Base-by-base conservation (phyloP, 1,140 invertebrate genomes). In the Brachionus rubens region DNA sequence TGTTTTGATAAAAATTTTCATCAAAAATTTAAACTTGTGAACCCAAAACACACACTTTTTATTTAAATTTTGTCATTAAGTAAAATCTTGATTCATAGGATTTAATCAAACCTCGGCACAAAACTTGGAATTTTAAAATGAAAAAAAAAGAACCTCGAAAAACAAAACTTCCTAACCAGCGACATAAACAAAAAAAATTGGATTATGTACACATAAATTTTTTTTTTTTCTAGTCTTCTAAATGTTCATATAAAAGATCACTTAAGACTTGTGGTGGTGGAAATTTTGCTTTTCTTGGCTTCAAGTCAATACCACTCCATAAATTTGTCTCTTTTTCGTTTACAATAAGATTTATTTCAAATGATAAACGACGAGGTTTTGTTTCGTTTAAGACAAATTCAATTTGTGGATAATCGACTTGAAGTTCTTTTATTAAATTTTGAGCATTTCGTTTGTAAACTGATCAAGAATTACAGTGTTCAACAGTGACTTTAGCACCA, bases 231-330 rank as follows among this genome's bases (percentile, higher is more conserved):
- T 65, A 43, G n/a, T 43, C 33, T 30, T 65, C 40, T 46, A 43
- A 65, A 65, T 65, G 24, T 65, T 65, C 24, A 65, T 65, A 21
- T 46, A 65, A 65, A 24, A 43, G 10, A 43, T 65, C 59, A 43
- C 40, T 65, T 12, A 65, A 43, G 3, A 65, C 10, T 65, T 65
- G 19, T 9, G 21, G 7, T 3, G 41, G 1, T 0, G 59, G 59
- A 65, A 65, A 65, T 65, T 65, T 65, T 21, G 7, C 19, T 43
- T 43, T 65, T 65, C 59, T 41, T 6, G 59, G 59, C 59, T 65
- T 65, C 19, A 65, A 65, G 40, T 65, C 59, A 19, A 24, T 65
- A 43, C 59, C 59, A 43, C 36, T 43, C 59, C 59, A 65, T 24
- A 65, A 65, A 65, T 43, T 46, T 46, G 12, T 43, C 5, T 43